phyloP scores from a whole-genome alignment of 2,113 vertebrate species.

The Gymnarchus niloticus region DNA sequence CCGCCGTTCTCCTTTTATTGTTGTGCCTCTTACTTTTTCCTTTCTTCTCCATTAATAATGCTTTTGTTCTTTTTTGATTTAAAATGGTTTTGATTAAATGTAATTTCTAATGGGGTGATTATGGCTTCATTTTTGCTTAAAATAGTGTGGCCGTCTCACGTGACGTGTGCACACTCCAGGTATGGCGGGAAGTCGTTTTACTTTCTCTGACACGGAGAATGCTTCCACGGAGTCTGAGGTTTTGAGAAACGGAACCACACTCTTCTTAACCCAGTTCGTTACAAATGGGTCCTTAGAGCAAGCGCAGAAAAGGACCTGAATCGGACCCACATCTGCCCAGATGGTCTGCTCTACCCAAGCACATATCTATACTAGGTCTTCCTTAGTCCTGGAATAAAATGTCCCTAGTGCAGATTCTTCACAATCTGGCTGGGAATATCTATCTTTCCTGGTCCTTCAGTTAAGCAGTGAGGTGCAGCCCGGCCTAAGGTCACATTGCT shows the following conservation, averaged over 20 bases:
- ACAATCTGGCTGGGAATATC: background rate
- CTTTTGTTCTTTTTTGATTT: background rate
- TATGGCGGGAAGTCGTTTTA: background rate
- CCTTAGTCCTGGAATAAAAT: background rate
- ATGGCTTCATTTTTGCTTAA: background rate
- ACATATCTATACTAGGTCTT: no score
- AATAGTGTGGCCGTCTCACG: background rate
- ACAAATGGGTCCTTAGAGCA: background rate
- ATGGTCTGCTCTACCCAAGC: no score
- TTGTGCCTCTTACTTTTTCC: background rate
- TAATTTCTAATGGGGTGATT: slow-evolving; percentile 7
- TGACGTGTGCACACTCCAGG: no score
- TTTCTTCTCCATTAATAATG: background rate
- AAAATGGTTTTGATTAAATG: slow-evolving; percentile 9
- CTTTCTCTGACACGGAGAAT: no score
- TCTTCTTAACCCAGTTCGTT: background rate
- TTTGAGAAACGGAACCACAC: background rate
- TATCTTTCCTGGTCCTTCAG: background rate
- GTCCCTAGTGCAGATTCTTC: background rate
- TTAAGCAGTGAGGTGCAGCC: background rate
- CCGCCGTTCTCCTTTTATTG: background rate
- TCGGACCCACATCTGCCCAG: no score
- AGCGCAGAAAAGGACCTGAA: no score
- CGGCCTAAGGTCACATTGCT: background rate
- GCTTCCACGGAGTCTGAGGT: background rate